Conservation (phyloP, 2,113 vertebrate species). For the Apteryx mantelli region DNA sequence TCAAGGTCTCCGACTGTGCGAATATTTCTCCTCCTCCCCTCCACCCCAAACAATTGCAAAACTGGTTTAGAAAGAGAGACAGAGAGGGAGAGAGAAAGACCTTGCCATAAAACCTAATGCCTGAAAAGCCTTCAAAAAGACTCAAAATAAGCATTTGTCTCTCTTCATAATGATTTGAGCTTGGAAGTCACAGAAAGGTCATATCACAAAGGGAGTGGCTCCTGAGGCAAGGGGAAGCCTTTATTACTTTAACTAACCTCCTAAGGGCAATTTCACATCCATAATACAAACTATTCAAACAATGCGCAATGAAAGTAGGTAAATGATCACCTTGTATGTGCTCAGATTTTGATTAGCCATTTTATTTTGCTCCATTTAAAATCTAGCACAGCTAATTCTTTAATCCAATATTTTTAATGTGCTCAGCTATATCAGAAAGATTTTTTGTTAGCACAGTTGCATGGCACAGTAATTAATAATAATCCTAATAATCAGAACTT, state of each 20-base stretch:
- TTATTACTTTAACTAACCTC: conserved; percentile 67
- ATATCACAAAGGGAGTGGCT: conserved; percentile 54
- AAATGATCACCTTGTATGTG: conserved; percentile 24
- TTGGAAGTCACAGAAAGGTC: conserved; percentile 64
- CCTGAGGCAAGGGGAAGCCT: conserved; percentile 45
- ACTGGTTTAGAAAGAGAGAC: neutral
- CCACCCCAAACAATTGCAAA: neutral
- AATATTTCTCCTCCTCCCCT: neutral
- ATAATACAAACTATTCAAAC: conserved; percentile 49
- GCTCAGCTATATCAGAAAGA: neutral
- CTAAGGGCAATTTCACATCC: conserved; percentile 55
- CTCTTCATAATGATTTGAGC: conserved; percentile 40
- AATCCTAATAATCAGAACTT: conserved; percentile 17
- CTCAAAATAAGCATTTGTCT: conserved; percentile 36
- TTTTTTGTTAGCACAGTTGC: neutral
- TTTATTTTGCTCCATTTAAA: conserved; percentile 41
- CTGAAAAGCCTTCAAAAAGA: conserved; percentile 20
- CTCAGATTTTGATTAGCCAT: conserved; percentile 10
- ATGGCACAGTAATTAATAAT: conserved; percentile 10
- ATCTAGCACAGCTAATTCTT: neutral
- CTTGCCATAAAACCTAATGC: neutral
- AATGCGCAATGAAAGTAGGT: neutral
- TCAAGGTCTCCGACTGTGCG: neutral
- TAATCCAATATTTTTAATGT: conserved; percentile 29
- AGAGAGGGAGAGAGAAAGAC: neutral